Conservation (phyloP, 2,888 invertebrate genomes). For the Lepidocyrtoides sp. region DNA sequence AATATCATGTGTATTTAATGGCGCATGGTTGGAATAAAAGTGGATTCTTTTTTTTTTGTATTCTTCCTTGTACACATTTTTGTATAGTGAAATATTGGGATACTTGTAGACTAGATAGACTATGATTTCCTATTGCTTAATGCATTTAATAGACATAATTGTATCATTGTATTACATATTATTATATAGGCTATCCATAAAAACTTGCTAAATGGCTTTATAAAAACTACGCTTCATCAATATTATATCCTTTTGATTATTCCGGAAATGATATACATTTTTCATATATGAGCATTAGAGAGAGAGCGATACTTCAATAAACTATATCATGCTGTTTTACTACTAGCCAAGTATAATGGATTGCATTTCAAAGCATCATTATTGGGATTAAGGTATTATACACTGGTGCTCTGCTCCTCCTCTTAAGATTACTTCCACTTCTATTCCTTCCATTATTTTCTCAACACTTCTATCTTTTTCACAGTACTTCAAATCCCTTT, state of each 20-base stretch:
- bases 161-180: background rate
- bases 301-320: constrained; percentile 12
- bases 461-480: constrained; percentile 8
- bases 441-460: constrained; percentile 49
- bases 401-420: constrained; percentile 11
- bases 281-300: background rate
- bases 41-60: background rate
- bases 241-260: constrained; percentile 51
- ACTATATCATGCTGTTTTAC: constrained; percentile 22
- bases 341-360: constrained; percentile 40
- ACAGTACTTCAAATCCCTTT: background rate
- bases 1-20: constrained; percentile 45
- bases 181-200: constrained; percentile 28
- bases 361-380: constrained; percentile 73
- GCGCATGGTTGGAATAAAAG: constrained; percentile 40
- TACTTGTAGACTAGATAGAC: background rate
- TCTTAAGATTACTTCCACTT: constrained; percentile 54
- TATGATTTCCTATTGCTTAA: constrained; percentile 32
- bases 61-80: background rate
- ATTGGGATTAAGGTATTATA: constrained; percentile 77
- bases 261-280: constrained; percentile 47
- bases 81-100: background rate
- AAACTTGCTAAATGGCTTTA: constrained; percentile 39
- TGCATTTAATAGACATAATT: background rate
- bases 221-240: constrained; percentile 51